phyloP scores from a whole-genome alignment of 2,797 vertebrate species.

The Bradypodion ventrale region DNA sequence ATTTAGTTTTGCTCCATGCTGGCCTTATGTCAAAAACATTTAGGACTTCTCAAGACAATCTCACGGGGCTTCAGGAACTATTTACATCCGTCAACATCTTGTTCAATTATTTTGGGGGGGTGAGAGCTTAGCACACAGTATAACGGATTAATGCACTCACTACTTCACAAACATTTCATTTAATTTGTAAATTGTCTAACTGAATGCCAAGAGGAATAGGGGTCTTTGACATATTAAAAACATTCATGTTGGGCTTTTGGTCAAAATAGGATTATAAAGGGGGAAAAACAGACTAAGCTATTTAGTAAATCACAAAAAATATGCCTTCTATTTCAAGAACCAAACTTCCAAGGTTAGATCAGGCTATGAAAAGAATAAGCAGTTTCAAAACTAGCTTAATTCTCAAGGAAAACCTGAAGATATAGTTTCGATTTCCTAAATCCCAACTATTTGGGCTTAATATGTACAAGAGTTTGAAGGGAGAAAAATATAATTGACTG shows the following conservation, averaged over 20 bases:
- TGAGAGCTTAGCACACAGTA: neutral
- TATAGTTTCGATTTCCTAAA: neutral
- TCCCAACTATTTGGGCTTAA: neutral
- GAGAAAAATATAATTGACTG: neutral
- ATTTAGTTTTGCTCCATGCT: conserved; percentile 2
- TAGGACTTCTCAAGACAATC: neutral
- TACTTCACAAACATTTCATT: conserved; percentile 6
- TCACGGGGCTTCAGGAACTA: accelerated
- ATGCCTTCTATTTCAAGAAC: neutral
- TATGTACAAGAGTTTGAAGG: neutral
- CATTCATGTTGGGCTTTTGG: neutral
- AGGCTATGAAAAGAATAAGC: neutral
- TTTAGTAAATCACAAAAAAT: neutral
- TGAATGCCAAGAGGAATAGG: neutral
- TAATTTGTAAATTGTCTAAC: neutral
- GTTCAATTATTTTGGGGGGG: neutral
- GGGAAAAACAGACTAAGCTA: neutral
- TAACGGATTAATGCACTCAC: neutral
- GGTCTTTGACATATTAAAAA: neutral
- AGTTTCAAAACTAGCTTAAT: neutral
- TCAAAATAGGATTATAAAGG: neutral
- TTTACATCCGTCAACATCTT: neutral
- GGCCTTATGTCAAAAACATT: conserved; percentile 28
- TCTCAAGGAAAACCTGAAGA: neutral
- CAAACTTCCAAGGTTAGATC: neutral